Evolutionary conservation across 2,797 vertebrate species (phyloP).

Genomic region (Pygocentrus nattereri): DNA sequence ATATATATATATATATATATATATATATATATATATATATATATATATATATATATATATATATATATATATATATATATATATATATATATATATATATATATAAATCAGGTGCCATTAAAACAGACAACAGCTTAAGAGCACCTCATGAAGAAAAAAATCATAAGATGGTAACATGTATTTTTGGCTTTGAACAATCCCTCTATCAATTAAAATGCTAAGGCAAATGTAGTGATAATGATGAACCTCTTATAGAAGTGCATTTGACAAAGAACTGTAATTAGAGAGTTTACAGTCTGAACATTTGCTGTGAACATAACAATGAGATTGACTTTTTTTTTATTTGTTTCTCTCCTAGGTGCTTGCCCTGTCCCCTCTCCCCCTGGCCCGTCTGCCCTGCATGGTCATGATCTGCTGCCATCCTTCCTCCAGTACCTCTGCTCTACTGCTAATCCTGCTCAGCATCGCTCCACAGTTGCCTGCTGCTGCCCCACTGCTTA

Average conservation of each 20-base stretch:
- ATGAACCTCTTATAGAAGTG: neutral
- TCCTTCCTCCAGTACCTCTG: slow-evolving; percentile 77
- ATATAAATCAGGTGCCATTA: too few relatives aligned
- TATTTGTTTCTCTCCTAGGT: slow-evolving; percentile 70
- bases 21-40: too few relatives aligned
- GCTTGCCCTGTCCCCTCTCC: slow-evolving; percentile 71
- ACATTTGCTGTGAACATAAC: neutral
- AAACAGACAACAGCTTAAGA: too few relatives aligned
- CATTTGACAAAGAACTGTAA: neutral
- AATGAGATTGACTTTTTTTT: slow-evolving; percentile 37
- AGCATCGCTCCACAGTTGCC: slow-evolving; percentile 78
- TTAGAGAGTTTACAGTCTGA: neutral
- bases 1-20: too few relatives aligned
- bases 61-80: too few relatives aligned
- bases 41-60: too few relatives aligned
- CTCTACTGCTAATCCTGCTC: slow-evolving; percentile 83
- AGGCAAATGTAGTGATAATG: neutral
- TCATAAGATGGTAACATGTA: neutral
- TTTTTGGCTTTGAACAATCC: neutral
- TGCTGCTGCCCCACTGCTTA: slow-evolving; percentile 75
- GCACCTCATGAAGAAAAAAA: too few relatives aligned
- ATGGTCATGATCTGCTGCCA: slow-evolving; percentile 87
- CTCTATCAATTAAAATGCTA: neutral
- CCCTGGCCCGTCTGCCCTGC: slow-evolving; percentile 76
- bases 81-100: too few relatives aligned